Evolutionary conservation across 64 coral and sea anemone species (phyloP).

Genomic region (Orbicella faveolata): DNA sequence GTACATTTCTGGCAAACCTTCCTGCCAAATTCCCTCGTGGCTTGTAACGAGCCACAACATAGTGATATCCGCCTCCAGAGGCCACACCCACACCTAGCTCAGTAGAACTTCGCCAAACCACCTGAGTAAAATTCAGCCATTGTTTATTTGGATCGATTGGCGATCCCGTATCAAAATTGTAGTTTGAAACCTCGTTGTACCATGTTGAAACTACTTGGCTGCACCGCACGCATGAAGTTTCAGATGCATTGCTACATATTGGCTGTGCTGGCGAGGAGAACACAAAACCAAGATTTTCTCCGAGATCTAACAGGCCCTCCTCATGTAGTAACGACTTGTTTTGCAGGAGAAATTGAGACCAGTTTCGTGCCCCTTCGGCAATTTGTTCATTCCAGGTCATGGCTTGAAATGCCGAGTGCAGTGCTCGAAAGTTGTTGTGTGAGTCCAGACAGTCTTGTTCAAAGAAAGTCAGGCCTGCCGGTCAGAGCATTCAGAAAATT

Average conservation of each 20-base stretch:
- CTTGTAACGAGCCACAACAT: slow-evolving; percentile 3
- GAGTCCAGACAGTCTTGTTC: slow-evolving; percentile 25
- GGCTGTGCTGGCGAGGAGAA: background rate
- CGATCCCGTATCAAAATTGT: background rate
- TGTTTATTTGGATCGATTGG: background rate
- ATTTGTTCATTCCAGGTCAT: background rate
- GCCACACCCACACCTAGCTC: slow-evolving; percentile 3
- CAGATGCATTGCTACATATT: background rate
- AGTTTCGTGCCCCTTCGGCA: slow-evolving; percentile 1
- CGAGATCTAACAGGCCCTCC: background rate
- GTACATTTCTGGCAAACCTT: background rate
- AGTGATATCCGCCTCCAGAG: background rate
- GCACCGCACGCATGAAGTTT: background rate
- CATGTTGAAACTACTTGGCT: background rate
- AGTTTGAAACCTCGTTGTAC: slow-evolving; percentile 11
- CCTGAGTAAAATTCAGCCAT: slow-evolving; percentile 12
- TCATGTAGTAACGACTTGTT: background rate
- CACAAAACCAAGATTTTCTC: slow-evolving; percentile 9
- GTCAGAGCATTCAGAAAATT: background rate
- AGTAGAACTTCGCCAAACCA: background rate
- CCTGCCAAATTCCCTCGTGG: background rate
- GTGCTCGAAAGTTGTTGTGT: background rate
- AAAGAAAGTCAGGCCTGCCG: slow-evolving; percentile 1
- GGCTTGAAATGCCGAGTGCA: background rate
- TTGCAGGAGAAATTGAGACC: slow-evolving; percentile 18